phyloP scores from a whole-genome alignment of 1,140 invertebrate genomes.

The Dinothrombium tinctorium region DNA sequence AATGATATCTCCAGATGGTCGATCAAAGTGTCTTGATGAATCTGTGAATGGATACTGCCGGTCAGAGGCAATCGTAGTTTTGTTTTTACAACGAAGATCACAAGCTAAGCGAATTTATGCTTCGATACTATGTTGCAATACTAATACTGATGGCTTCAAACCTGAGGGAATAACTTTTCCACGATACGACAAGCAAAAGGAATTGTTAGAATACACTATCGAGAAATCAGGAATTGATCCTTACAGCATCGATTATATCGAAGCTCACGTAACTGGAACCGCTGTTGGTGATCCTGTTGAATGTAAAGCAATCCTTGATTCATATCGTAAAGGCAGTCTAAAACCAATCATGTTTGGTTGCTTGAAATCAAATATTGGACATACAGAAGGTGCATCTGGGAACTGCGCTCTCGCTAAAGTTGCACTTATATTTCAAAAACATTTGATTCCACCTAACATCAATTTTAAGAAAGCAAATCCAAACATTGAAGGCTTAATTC shows the following conservation, averaged over 20 bases:
- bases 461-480: no score
- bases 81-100: neutral
- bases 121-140: conserved; percentile 43
- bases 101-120: conserved; percentile 25
- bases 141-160: conserved; percentile 73
- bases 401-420: conserved; percentile 56
- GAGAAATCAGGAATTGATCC: conserved; percentile 20
- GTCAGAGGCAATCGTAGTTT: neutral
- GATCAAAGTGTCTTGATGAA: neutral
- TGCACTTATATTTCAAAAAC: no score
- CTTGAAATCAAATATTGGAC: conserved; percentile 94
- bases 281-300: conserved; percentile 41
- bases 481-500: no score
- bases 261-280: conserved; percentile 25
- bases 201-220: conserved; percentile 20
- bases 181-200: conserved; percentile 16
- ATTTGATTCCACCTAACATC: no score
- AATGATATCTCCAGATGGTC: neutral
- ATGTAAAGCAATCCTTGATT: conserved; percentile 47
- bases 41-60: neutral
- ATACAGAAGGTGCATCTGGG: conserved; percentile 74
- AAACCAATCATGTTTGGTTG: conserved; percentile 68
- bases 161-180: conserved; percentile 20
- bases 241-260: conserved; percentile 19
- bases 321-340: conserved; percentile 39